Evolutionary conservation across 2,888 invertebrate species (phyloP), one percentile per base, ranked within the genome.

Genomic region (Ecliptopera silaceata): DNA sequence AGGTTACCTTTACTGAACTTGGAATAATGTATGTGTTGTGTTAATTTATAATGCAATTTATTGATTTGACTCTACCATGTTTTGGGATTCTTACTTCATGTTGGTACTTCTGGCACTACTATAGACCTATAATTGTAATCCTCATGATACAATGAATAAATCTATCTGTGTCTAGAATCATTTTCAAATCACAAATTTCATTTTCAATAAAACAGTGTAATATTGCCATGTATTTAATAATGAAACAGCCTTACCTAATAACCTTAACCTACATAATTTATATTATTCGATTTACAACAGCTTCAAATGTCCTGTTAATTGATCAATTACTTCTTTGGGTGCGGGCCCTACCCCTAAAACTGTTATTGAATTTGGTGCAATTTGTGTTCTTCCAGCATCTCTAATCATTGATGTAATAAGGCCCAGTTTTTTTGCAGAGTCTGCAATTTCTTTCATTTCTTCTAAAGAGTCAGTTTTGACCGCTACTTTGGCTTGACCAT

Each of bases 311-410:
- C 97, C 97, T 15, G 98, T 97, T 34, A 98, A 94, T 90, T 93
- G 87, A 80, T 98, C 96, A 67, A 98, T 92, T 41, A 95, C 78
- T 68, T 93, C 92, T 67, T 93, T 94, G 36, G 95, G 94, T 3
- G 96, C 98, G 44, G 98, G 99, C n/a, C 99, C 99, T 50, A 99
- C 93, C 1, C 97, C 98, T 53, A 98, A 90, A 1, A 98, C 98
- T 55, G 99, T 99, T 72, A 94, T 93, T 8, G 97, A 95, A 64
- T 98, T 98, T 0, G 96, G 93, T 43, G 95, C 95, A 62, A 99
- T 96, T 88, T 99, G 98, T 4, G 98, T 99, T 66, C 97, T 94
- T 1, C 99, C 99, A 3, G 98, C 98, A 88, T 99, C 98, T 63
- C 94, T 92, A 59, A 99, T 95, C 22, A 97, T 78, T 60, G 95